Percentiles rank a stretch among this genome's conserved stretches.
These are phyloP conservation scores for Nemoura dubitans DNA, from an alignment of 2,888 invertebrate species.

Conservation along the genomic window DNA sequence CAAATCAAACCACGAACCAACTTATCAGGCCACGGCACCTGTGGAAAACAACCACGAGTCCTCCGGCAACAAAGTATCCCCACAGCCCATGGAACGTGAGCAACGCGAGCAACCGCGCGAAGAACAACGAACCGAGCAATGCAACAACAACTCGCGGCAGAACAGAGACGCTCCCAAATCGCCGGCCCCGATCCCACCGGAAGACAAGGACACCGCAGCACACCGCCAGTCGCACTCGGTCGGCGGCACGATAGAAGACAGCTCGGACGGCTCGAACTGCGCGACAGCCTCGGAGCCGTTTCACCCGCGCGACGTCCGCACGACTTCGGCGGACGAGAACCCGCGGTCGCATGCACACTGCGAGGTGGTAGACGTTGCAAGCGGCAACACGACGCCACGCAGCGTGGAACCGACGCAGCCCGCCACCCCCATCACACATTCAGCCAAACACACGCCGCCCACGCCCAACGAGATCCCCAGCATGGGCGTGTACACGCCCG, in stretches of 20 bases:
- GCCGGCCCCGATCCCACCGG: conserved; percentile 45
- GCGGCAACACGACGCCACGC: conserved; percentile 61
- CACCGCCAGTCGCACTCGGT: conserved; percentile 45
- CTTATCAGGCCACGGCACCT: not conserved
- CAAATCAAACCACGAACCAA: not conserved
- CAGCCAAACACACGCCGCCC: conserved; percentile 64
- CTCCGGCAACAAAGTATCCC: no score
- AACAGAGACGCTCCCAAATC: not conserved
- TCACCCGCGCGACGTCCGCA: not conserved
- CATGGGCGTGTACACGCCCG: conserved; percentile 87
- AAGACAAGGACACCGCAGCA: conserved; percentile 45
- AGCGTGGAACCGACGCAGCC: conserved; percentile 54
- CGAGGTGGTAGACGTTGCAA: conserved; percentile 52
- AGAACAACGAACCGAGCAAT: not conserved
- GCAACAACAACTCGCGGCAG: not conserved
- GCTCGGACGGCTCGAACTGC: conserved; percentile 46
- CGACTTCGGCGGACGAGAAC: conserved; percentile 41
- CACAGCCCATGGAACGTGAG: not conserved
- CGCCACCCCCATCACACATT: conserved; percentile 57
- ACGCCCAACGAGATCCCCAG: conserved; percentile 71
- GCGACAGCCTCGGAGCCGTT: not conserved
- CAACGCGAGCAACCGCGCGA: not conserved
- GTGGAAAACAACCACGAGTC: not conserved
- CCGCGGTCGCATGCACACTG: conserved; percentile 45
- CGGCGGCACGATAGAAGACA: conserved; percentile 44